These are phyloP conservation scores for Leptinotarsa peninsularis DNA, from an alignment of 2,888 invertebrate species.

Conservation along the genomic window DNA sequence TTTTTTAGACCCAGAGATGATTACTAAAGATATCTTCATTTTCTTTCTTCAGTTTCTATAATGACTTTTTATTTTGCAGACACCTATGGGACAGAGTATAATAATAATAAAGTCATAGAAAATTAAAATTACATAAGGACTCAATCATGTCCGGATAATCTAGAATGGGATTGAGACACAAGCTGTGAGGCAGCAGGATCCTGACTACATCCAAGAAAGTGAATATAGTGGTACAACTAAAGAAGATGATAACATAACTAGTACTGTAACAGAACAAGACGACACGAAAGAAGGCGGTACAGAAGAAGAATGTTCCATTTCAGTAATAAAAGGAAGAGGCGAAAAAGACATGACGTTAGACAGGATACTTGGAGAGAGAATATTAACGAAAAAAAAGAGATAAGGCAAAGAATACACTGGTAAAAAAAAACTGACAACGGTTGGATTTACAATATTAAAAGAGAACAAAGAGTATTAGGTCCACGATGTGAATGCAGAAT, in stretches of 20 bases:
- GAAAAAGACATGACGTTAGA: constrained; percentile 15
- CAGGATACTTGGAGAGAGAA: too few relatives aligned
- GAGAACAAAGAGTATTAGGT: background rate
- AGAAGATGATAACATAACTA: constrained; percentile 31
- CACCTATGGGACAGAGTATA: background rate
- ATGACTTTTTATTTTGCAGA: constrained; percentile 22
- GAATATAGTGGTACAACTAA: constrained; percentile 23
- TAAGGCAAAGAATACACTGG: constrained; percentile 17
- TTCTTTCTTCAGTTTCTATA: constrained; percentile 9
- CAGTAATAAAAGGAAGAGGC: constrained; percentile 27
- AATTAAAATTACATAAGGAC: constrained; percentile 6
- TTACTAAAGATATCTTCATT: background rate
- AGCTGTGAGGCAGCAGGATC: too few relatives aligned
- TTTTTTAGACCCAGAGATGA: background rate
- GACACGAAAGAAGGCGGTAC: constrained; percentile 29
- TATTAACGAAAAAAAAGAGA: constrained; percentile 16
- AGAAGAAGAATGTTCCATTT: constrained; percentile 32
- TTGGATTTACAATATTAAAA: background rate
- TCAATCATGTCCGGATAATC: constrained; percentile 28
- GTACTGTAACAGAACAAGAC: constrained; percentile 30
- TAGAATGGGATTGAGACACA: background rate
- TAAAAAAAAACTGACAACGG: background rate
- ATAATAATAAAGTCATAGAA: background rate
- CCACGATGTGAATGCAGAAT: background rate
- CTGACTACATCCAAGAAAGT: too few relatives aligned